phyloP scores from a whole-genome alignment of 2,797 vertebrate genomes.

The Sebastolobus alascanus region DNA sequence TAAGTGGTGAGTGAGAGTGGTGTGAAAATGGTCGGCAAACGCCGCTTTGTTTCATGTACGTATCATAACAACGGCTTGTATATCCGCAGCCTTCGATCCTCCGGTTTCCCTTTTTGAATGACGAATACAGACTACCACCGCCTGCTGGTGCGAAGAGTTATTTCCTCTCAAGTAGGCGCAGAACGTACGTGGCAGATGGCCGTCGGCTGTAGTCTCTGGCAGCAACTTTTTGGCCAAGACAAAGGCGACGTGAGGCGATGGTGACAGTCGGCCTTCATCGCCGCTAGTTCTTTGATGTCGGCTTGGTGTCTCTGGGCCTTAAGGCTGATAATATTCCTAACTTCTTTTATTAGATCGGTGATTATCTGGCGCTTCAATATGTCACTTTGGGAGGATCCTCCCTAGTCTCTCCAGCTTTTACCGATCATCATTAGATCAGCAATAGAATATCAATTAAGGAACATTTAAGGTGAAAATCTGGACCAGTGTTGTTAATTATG shows the following conservation, averaged over 20 bases:
- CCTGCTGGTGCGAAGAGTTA: no score
- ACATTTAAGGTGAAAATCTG: slow-evolving; percentile 25
- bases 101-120: no score
- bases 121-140: rapidly evolving
- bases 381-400: slow-evolving; percentile 1
- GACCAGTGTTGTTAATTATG: slow-evolving; percentile 56
- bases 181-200: no score
- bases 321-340: slow-evolving; percentile 10
- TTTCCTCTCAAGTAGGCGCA: no score
- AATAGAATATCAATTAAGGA: slow-evolving; percentile 50
- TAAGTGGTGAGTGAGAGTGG: not conserved
- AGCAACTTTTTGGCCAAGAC: no score
- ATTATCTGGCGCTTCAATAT: slow-evolving; percentile 24
- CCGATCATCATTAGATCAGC: slow-evolving; percentile 30
- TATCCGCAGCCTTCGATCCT: not conserved
- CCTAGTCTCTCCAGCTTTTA: not conserved
- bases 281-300: not conserved
- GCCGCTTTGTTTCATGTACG: not conserved
- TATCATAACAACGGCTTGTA: no score
- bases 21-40: no score
- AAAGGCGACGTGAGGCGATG: not conserved
- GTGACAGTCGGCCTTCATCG: not conserved
- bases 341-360: not conserved
- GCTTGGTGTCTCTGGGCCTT: rapidly evolving
- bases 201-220: no score